These are phyloP conservation scores for Diabrotica virgifera DNA, from an alignment of 1,140 invertebrate species.

Conservation along the genomic window DNA sequence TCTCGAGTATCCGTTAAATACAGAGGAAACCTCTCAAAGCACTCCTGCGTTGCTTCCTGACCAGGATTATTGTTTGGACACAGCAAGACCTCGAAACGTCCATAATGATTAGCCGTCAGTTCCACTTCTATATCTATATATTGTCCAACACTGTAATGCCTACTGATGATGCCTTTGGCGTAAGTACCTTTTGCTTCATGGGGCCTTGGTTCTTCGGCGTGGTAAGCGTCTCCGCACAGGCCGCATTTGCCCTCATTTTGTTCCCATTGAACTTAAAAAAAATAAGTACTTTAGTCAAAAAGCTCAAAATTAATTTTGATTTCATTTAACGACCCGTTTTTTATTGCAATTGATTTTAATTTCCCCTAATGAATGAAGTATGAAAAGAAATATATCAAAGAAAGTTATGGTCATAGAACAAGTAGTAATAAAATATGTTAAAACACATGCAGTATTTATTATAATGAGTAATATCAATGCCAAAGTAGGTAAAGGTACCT, in stretches of 20 bases:
- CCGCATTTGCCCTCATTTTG: constrained; percentile 84
- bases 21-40: constrained; percentile 75
- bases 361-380: no score
- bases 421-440: no score
- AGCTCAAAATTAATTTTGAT: not conserved
- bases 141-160: constrained; percentile 79
- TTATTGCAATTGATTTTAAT: no score
- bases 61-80: constrained; percentile 82
- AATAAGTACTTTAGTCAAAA: not conserved
- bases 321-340: no score
- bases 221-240: constrained; percentile 82
- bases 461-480: no score
- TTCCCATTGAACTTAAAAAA: constrained; percentile 73
- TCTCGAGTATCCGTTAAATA: constrained; percentile 68
- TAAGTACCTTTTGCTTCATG: constrained; percentile 87
- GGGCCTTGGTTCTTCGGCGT: constrained; percentile 66
- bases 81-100: constrained; percentile 77
- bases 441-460: no score
- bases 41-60: constrained; percentile 73
- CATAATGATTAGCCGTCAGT: constrained; percentile 86
- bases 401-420: no score
- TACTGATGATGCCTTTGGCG: constrained; percentile 78
- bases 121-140: constrained; percentile 82
- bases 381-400: no score
- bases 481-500: no score